Conservation (phyloP, 1,140 invertebrate genomes). For the Nebria ingens region DNA sequence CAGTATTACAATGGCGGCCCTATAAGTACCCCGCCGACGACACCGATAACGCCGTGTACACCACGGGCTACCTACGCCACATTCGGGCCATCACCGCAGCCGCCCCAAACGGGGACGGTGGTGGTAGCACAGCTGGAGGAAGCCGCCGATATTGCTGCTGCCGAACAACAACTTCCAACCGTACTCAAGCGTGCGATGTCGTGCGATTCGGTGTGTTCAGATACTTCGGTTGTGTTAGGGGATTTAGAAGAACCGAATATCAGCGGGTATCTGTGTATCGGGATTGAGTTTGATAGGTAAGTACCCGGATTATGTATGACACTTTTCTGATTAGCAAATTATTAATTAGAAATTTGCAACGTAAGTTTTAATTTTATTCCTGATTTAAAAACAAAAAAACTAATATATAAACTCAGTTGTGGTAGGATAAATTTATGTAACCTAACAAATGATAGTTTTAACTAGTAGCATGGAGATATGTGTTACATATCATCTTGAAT, state of each 20-base stretch:
- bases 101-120: not conserved
- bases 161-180: conserved; percentile 4
- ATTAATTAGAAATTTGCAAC: too few relatives aligned
- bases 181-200: conserved; percentile 56
- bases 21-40: conserved; percentile 1
- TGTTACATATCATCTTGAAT: too few relatives aligned
- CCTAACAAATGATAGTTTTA: too few relatives aligned
- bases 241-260: conserved; percentile 61
- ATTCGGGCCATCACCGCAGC: conserved; percentile 11
- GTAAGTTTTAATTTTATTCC: too few relatives aligned
- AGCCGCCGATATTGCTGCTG: conserved; percentile 16
- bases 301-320: conserved; percentile 17
- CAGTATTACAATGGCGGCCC: not conserved
- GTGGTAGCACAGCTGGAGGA: conserved; percentile 16
- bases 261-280: conserved; percentile 65
- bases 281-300: conserved; percentile 66
- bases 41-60: conserved; percentile 9
- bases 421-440: too few relatives aligned
- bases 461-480: too few relatives aligned
- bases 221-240: conserved; percentile 61
- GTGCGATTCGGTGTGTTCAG: conserved; percentile 73
- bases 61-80: conserved; percentile 7
- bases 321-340: too few relatives aligned
- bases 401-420: too few relatives aligned
- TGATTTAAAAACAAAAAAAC: too few relatives aligned